Evolutionary conservation across 2,113 vertebrate genomes (phyloP), one percentile per base, ranked within the genome.

Genomic region (Picathartes gymnocephalus): DNA sequence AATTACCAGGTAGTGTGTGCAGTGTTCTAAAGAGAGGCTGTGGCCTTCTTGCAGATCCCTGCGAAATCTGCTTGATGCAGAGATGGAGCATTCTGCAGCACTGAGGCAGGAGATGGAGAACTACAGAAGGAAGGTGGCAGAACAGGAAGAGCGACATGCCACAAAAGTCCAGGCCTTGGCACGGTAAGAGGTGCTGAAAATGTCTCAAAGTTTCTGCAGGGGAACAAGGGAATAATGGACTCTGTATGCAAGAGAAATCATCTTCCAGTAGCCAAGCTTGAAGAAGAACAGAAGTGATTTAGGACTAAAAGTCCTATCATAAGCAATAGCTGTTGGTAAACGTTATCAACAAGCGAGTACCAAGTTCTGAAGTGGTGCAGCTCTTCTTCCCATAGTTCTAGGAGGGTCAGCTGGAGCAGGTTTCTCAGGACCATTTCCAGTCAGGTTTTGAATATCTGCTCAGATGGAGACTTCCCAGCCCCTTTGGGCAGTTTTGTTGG

Each of bases 71-170:
- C 97, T 99, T 50, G 99, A 99, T 7, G 98, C 98, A 11, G 99
- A 99, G 98, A 99, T 99, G 99, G 99, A 99, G 82, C 99, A 99
- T 94, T 99, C 99, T 1, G 98, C 99, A 3, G 98, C 95, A 0
- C 98, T 99, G 44, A 98, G 99, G 91, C 99, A 99, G 84, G 99
- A 99, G 90, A 96, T 98, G 2, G 99, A 99, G 79, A 88, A 94
- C 94, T 97, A 99, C 97, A 99, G 98, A 62, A 98, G 95, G 97
- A 99, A 98, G 83, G 95, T 97, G 88, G 96, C 98, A 2, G 99
- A 99, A 50, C 98, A 99, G 92, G 99, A 99, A 82, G 99, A 99
- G 88, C 97, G 99, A 87, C 99, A 99, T 24, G 73, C 97, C 14
- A 98, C 74, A 0, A 99, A 99, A 97, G 98, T 99, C 79, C 99